phyloP scores from a whole-genome alignment of 2,113 vertebrate species.

The Apteryx owenii region DNA sequence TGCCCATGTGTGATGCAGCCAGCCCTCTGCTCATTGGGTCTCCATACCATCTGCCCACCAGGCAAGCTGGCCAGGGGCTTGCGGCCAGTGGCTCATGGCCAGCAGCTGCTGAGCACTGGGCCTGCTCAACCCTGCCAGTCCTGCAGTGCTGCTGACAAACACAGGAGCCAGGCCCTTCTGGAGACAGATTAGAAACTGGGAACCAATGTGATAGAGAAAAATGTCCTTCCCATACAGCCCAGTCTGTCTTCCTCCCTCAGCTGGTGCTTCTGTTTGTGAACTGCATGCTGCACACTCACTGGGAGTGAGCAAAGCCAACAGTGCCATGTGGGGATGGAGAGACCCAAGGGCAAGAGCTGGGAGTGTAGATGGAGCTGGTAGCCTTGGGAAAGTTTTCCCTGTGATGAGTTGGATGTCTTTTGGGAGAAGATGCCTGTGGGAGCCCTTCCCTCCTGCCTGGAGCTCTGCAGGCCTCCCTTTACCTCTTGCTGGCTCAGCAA shows the following conservation, averaged over 20 bases:
- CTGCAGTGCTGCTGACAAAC: not conserved
- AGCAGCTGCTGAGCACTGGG: not conserved
- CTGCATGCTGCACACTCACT: conserved; percentile 11
- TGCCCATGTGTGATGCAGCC: not conserved
- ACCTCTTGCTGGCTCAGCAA: not conserved
- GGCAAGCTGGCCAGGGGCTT: accelerated
- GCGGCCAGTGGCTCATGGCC: not conserved
- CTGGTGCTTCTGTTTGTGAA: not conserved
- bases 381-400: not conserved
- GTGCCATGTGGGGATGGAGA: not conserved
- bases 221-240: conserved; percentile 51
- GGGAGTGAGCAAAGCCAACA: not conserved
- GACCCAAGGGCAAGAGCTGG: not conserved
- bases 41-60: not conserved
- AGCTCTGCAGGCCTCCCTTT: not conserved
- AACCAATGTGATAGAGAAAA: not conserved
- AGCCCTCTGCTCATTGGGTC: not conserved
- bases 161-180: not conserved
- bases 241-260: conserved; percentile 21
- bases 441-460: not conserved
- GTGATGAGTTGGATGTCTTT: not conserved
- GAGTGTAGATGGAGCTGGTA: not conserved
- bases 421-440: not conserved
- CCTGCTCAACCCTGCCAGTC: not conserved
- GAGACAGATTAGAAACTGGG: conserved; percentile 14